Evolutionary conservation across 2,113 vertebrate species (phyloP), one percentile per base, ranked within the genome.

Genomic region (Nothoprocta pentlandii): DNA sequence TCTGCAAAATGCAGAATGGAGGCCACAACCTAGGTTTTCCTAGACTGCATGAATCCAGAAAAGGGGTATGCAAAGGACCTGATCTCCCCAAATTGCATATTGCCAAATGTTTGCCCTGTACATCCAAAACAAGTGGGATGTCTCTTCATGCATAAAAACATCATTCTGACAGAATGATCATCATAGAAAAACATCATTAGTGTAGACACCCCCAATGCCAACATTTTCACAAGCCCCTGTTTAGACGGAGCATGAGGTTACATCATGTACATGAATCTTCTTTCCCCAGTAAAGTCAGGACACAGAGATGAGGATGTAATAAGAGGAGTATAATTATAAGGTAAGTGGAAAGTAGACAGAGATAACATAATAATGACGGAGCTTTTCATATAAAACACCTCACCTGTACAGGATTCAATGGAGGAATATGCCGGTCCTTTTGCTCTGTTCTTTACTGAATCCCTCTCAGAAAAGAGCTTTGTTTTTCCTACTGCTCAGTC

Each of bases 11-110:
- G 3, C 14, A 84, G 77, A 95, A 56, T 9, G 42, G 7, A 11
- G 34, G 7, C 11, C 56, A 80, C 25, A 54, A 47, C 12, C 3
- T 5, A 32, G 7, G 2, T 26, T 63, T 22, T 67, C 9, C 49
- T 39, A 41, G 16, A 59, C 30, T 15, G 54, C 8, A 34, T 6
- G 61, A 64, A 78, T 81, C 28, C 13, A 44, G 42, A 56, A 36
- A 54, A 61, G 20, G 2, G 10, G 13, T 14, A 10, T 7, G 51
- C 3, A 75, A 62, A 5, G 16, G 28, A 53, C 5, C 10, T 0
- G 0, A 61, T n/a, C 6, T 78, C 73, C 28, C 21, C 12, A 25
- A 63, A 20, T 1, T 9, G 20, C 7, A 5, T 36, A 15, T 22
- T 85, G 7, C 4, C 20, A 8, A 5, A 6, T 54, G 44, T 6